Base-by-base conservation (phyloP, 2,113 vertebrate species). In the Paraplagusia blochii region DNA sequence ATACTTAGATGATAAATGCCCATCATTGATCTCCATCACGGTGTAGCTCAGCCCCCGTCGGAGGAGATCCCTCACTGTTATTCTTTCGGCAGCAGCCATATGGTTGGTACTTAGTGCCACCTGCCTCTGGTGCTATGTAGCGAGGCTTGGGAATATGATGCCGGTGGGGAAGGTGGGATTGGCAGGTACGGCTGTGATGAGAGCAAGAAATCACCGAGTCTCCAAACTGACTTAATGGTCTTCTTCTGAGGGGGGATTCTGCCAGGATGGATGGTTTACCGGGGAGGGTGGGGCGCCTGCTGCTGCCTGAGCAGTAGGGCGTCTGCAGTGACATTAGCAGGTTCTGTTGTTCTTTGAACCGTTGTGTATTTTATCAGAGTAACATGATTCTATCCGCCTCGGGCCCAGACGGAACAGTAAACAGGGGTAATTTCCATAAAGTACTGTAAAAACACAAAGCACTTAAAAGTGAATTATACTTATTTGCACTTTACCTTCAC, bases 61-160 rank as follows among this genome's bases (percentile, higher is more conserved):
- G 59, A 79, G 76, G 67, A 54, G 72, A 83, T 87, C 80, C 72
- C 63, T 84, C 69, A 65, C 69, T 69, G 58, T 79, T 79, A 63
- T 80, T 82, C 70, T 72, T 80, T 52, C 60, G 43, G 68, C 72
- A 61, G 64, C 60, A 43, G 63, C 85, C 88, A 86, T 91, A 90
- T 89, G 88, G 74, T 71, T 72, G 58, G 63, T 51, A 67, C 76
- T 87, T 62, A 18, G 53, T 69, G 85, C 84, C 89, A 87, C 85
- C 79, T 85, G 82, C 81, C 79, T 81, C 68, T 74, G 78, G 73
- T 69, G 54, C 72, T 72, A 69, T 71, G 58, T 60, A 63, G 74
- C 69, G 65, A 65, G 60, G 45, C 57, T 53, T 63, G 71, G 69
- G 66, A 66, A 63, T 63, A 51, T 17, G 65, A 76, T 59, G 72